Evolutionary conservation across 2,113 vertebrate species (phyloP).

Genomic region (Bubo scandiacus): DNA sequence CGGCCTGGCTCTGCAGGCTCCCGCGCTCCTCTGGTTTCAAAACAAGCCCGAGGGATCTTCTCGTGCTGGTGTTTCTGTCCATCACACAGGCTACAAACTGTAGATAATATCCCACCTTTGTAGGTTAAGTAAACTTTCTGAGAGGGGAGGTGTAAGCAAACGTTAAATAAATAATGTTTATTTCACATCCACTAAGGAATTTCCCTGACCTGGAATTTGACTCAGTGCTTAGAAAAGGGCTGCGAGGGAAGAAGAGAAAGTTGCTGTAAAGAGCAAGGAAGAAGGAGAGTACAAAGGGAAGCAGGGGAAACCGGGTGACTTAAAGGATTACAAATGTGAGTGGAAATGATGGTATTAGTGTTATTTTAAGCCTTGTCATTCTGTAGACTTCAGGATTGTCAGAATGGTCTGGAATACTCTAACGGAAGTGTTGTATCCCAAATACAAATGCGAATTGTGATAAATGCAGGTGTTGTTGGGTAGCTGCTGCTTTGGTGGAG

Average conservation of each 20-base stretch:
- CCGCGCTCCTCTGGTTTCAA: background rate
- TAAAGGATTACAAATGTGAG: background rate
- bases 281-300: background rate
- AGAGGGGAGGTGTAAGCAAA: background rate
- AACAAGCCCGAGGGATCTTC: rapidly evolving
- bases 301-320: background rate
- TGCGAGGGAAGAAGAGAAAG: background rate
- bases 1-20: background rate
- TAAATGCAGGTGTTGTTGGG: background rate
- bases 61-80: background rate
- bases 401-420: background rate
- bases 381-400: background rate
- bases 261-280: background rate
- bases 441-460: too few species aligned
- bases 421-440: background rate
- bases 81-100: background rate
- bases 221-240: background rate
- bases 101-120: background rate
- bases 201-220: background rate
- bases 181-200: background rate
- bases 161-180: background rate
- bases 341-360: background rate
- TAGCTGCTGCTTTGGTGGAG: background rate
- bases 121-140: background rate
- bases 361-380: background rate